Evolutionary conservation across 2,797 vertebrate genomes (phyloP).

Genomic region (Falco biarmicus): DNA sequence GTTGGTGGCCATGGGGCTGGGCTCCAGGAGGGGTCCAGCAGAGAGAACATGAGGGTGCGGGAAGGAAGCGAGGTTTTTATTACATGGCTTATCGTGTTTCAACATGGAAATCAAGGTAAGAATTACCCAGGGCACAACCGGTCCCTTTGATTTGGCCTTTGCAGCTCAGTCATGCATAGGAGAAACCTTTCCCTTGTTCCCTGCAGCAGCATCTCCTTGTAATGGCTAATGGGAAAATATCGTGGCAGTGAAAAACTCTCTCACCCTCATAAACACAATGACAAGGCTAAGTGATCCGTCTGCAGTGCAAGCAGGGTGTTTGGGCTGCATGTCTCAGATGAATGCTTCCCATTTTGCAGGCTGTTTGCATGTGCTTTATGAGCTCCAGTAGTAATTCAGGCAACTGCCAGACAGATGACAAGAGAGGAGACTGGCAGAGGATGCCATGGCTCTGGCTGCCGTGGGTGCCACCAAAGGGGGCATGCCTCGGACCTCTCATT

Average conservation of each 20-base stretch:
- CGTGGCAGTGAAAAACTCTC: background rate
- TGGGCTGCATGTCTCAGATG: background rate
- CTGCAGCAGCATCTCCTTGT: background rate
- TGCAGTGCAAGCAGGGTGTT: background rate
- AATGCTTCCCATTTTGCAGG: background rate
- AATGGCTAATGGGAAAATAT: background rate
- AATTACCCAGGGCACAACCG: background rate
- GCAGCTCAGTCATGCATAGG: background rate
- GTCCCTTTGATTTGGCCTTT: background rate
- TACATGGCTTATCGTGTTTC: background rate
- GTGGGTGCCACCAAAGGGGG: fast-evolving
- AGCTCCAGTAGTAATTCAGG: background rate
- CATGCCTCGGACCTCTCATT: fast-evolving
- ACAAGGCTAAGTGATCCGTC: background rate
- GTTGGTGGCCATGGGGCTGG: fast-evolving
- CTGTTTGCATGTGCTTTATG: background rate
- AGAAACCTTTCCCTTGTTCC: background rate
- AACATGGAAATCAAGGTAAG: background rate
- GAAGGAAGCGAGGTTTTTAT: background rate
- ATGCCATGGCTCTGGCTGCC: fast-evolving
- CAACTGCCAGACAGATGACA: background rate
- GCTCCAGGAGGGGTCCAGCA: fast-evolving
- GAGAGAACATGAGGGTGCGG: fast-evolving
- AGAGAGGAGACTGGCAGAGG: background rate
- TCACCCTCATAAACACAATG: background rate